These are phyloP conservation scores for Mythimna vitellina DNA, from an alignment of 2,888 invertebrate species.

Conservation along the genomic window DNA sequence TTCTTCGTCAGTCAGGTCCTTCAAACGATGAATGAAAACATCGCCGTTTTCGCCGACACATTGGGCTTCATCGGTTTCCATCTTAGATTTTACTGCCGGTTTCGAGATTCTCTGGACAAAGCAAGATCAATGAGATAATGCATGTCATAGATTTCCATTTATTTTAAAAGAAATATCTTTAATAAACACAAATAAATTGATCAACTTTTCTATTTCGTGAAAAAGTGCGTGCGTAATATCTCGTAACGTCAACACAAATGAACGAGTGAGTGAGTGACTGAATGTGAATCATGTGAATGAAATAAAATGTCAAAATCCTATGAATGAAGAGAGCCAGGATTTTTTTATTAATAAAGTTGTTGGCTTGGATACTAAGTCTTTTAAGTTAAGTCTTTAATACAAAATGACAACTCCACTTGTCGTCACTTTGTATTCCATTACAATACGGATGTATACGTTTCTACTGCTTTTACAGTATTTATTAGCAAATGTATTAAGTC, in stretches of 20 bases:
- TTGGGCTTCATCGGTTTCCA: slow-evolving; percentile 81
- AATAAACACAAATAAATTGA: background rate
- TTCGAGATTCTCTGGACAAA: background rate
- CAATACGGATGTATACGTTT: background rate
- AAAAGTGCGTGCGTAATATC: background rate
- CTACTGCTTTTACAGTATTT: background rate
- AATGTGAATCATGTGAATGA: background rate
- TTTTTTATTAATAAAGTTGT: too few relatives aligned
- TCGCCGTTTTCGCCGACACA: slow-evolving; percentile 71
- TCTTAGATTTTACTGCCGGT: slow-evolving; percentile 60
- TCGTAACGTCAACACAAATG: background rate
- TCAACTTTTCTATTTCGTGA: too few relatives aligned
- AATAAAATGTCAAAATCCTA: background rate
- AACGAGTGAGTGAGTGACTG: background rate
- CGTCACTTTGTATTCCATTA: background rate
- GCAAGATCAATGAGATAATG: background rate
- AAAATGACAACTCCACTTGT: too few relatives aligned
- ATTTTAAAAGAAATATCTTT: slow-evolving; percentile 11
- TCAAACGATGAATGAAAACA: slow-evolving; percentile 83
- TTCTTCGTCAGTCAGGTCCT: slow-evolving; percentile 91
- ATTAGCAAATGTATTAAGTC: too few relatives aligned
- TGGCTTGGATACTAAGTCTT: too few relatives aligned
- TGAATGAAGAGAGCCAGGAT: background rate
- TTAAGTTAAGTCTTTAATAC: too few relatives aligned
- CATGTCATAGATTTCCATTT: background rate